Evolutionary conservation across 2,113 vertebrate genomes (phyloP).

Genomic region (Paramisgurnus dabryanus): DNA sequence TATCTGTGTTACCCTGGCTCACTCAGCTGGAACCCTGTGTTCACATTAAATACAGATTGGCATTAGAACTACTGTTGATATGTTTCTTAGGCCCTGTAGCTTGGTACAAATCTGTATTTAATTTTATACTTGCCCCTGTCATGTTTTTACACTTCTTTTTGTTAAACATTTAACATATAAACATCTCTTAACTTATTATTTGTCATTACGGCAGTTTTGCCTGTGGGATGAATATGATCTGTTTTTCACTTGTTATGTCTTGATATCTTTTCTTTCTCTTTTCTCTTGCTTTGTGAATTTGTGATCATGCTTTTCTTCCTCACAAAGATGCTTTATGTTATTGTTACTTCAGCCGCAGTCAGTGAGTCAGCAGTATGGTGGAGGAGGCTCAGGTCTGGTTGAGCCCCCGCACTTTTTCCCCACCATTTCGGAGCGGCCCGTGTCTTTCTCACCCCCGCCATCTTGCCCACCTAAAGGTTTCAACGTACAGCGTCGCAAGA

Average conservation of each 20-base stretch:
- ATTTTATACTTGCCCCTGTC: conserved; percentile 43
- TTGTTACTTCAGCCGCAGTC: conserved; percentile 93
- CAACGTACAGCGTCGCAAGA: conserved; percentile 92
- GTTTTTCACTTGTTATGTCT: conserved; percentile 19
- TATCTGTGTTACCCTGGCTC: conserved; percentile 31
- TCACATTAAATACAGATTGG: conserved; percentile 82
- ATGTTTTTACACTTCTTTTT: conserved; percentile 5
- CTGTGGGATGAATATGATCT: conserved; percentile 20
- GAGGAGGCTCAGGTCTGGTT: conserved; percentile 83
- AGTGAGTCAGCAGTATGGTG: conserved; percentile 58
- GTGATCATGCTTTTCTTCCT: conserved; percentile 67
- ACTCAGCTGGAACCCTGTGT: conserved; percentile 58
- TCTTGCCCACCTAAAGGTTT: conserved; percentile 87
- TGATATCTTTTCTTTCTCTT: conserved; percentile 16
- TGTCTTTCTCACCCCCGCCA: conserved; percentile 96
- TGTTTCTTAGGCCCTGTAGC: conserved; percentile 5
- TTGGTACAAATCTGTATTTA: conserved; percentile 60
- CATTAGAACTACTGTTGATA: conserved; percentile 51
- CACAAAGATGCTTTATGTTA: conserved; percentile 91
- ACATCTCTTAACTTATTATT: conserved; percentile 24
- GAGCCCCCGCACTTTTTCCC: conserved; percentile 91
- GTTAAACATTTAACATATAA: conserved; percentile 13
- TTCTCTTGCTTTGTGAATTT: conserved; percentile 58
- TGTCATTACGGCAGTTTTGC: conserved; percentile 23
- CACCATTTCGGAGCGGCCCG: conserved; percentile 89